These are phyloP conservation scores for silkworm (Bombyx mori) DNA, from an alignment of 1,140 invertebrate genomes.

Conservation along the genomic window ASM3026992v2 NC_085118.1:548001-548500, in stretches of 20 bases:
- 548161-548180: too few species aligned
- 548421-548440: constrained; percentile 55
- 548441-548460: constrained; percentile 58
- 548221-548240: not conserved
- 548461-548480: constrained; percentile 69
- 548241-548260: too few species aligned
- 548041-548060: too few species aligned
- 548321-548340: constrained; percentile 31
- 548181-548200: not conserved
- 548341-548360: constrained; percentile 56
- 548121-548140: too few species aligned
- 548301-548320: constrained; percentile 25
- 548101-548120: too few species aligned
- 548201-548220: not conserved
- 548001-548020: too few species aligned
- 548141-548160: too few species aligned
- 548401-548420: constrained; percentile 27
- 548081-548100: too few species aligned
- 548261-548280: not conserved
- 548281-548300: too few species aligned
- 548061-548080: too few species aligned
- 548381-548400: too few species aligned
- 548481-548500: constrained; percentile 53
- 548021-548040: too few species aligned
- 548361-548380: constrained; percentile 44